Base-by-base conservation (phyloP, 2,888 invertebrate genomes). In the Rhynchonema sp. region DNA sequence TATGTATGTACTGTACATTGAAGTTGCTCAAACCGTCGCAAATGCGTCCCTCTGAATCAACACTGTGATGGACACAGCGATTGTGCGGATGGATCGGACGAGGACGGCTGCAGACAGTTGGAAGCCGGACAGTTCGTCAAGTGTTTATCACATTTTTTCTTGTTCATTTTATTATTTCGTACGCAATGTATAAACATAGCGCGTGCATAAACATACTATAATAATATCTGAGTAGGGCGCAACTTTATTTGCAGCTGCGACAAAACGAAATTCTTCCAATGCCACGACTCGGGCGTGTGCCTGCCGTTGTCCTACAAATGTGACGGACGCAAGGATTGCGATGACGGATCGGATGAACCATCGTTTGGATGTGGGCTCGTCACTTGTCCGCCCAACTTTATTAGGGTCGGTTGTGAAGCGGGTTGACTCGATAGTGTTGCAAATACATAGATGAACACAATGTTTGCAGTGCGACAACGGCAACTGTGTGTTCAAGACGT, bases 261-360 rank as follows among this genome's bases (percentile, higher is more conserved):
- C 22, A 3, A 22, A n/a, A 25, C 6, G 17, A 25, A 52, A 23
- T 52, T 25, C n/a, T 72, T 72, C 66, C 67, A 66, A 26, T 72
- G 72, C 61, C 63, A 62, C 27, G 65, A 67, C 26, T 64, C 67
- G 22, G 92, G 92, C 0, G 87, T 92, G 73, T 98, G 98, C 74
- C 91, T 98, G 67, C 91, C 92, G 0, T 84, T 85, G 66, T 84
- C 85, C 61, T 89, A 90, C 86, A 85, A 87, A 55, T 98, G 96
- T 75, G 94, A 96, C 67, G 88, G 89, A 70, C 91, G 92, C 73
- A 87, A 88, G 70, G 94, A 96, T 74, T 98, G 96, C 72, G 88
- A 89, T 0, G 92, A 94, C 72, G 91, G 90, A 13, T 87, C 87
- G 20, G 96, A 98, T 70, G 96, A 98, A 61, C 68, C 72, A 17